These are phyloP conservation scores for Siniperca scherzeri DNA, from an alignment of 2,797 vertebrate species.

Conservation along the genomic window DNA sequence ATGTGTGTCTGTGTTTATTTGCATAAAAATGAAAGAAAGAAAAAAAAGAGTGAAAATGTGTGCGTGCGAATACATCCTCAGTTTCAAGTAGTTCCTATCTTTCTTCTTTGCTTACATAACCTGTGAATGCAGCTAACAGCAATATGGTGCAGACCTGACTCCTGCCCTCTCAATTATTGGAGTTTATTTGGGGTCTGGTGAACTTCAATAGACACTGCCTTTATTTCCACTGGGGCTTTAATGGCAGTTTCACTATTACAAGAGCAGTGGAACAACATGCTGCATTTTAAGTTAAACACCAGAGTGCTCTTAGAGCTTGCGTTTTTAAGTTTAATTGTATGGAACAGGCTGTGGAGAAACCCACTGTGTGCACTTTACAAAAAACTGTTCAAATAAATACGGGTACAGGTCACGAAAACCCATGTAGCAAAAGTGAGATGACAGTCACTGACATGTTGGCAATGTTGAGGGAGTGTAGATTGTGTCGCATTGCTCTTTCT, in stretches of 20 bases:
- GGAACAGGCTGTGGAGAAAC: constrained; percentile 23
- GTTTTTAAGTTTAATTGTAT: constrained; percentile 40
- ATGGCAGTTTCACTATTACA: constrained; percentile 38
- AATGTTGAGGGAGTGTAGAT: constrained; percentile 18
- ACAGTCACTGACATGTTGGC: neutral
- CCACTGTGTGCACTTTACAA: neutral
- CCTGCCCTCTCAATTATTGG: constrained; percentile 56
- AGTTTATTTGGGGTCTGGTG: constrained; percentile 56
- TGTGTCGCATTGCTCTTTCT: constrained; percentile 1
- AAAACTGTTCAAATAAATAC: constrained; percentile 4
- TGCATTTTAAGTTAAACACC: constrained; percentile 47
- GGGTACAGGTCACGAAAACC: neutral
- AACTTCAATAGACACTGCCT: constrained; percentile 47
- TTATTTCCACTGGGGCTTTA: constrained; percentile 61
- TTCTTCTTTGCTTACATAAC: constrained; percentile 32
- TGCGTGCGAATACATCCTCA: neutral
- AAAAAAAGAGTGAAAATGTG: neutral
- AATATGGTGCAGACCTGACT: constrained; percentile 53
- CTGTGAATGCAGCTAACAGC: constrained; percentile 48
- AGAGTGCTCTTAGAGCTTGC: neutral
- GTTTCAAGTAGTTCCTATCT: constrained; percentile 17
- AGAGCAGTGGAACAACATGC: constrained; percentile 28
- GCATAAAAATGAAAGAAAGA: constrained; percentile 19
- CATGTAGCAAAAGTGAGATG: constrained; percentile 2
- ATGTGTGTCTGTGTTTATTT: constrained; percentile 20